Evolutionary conservation across 2,113 vertebrate species (phyloP).

Genomic region (Amphiprion ocellaris): DNA sequence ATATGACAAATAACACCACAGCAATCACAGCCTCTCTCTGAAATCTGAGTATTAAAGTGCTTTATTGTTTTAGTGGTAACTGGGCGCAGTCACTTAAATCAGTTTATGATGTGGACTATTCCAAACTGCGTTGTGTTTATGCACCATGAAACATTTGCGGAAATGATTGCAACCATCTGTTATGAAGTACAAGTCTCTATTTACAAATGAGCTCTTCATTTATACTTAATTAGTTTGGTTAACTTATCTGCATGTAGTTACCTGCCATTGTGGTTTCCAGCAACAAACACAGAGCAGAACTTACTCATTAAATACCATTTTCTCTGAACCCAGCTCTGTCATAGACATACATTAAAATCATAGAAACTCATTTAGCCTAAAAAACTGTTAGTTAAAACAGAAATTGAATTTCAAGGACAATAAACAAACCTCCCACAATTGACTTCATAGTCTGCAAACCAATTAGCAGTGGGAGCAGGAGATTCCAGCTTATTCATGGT

Average conservation of each 20-base stretch:
- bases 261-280: background rate
- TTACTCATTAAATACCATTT: background rate
- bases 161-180: background rate
- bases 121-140: slow-evolving; percentile 3
- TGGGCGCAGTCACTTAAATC: background rate
- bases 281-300: slow-evolving; percentile 16
- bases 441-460: background rate
- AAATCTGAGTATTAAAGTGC: background rate
- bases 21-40: background rate
- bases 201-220: slow-evolving; percentile 14
- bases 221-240: background rate
- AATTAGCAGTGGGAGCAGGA: background rate
- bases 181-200: slow-evolving; percentile 1
- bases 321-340: background rate
- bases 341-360: slow-evolving; percentile 14
- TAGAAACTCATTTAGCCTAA: background rate
- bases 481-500: background rate
- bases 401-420: background rate
- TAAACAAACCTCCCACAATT: background rate
- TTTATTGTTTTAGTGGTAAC: too few relatives aligned
- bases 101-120: slow-evolving; percentile 24
- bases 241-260: too few relatives aligned
- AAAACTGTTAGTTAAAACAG: background rate
- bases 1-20: background rate
- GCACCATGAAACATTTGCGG: slow-evolving; percentile 23